Base-by-base conservation (phyloP, 2,113 vertebrate species). In the Calyptomena viridis region DNA sequence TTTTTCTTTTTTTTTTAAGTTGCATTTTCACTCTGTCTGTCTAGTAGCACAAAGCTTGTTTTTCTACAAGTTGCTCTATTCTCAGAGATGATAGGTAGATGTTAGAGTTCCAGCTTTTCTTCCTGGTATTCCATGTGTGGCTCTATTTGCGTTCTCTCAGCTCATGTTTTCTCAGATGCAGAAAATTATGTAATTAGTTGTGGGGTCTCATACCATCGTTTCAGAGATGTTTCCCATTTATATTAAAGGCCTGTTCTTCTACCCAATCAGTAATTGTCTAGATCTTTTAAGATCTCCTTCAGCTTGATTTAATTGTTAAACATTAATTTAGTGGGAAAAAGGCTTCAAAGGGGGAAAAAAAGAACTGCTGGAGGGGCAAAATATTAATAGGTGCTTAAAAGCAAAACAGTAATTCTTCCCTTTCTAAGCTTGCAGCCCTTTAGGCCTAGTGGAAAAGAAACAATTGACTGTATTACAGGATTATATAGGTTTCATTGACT, bases 181-280 rank as follows among this genome's bases (percentile, higher is more conserved):
- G 98, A 98, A 99, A 99, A 99, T 99, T 98, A 99, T 98, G 98
- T 98, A 99, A 99, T 99, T 99, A 99, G 98, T 98, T 98, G 97
- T 98, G 97, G 97, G 97, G 98, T 98, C 96, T 98, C 95, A 95
- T 96, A 84, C 97, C 96, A 94, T 97, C 97, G 68, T 97, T 98
- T 97, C 97, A 96, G 98, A 98, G 98, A 98, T 98, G 98, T 98
- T 98, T 99, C 97, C 98, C 98, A 98, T 98, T 98, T 98, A 98
- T 98, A 97, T 97, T 98, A 94, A 96, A 97, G 97, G 98, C 97
- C 97, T 97, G 97, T 98, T 97, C 87, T 91, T 97, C 98, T 97
- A 98, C 97, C 98, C 97, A 96, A 97, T 98, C 97, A 97, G 98
- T 98, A 99, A 99, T 98, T 98, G 98, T 97, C 96, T 97, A 92